Percentiles rank a stretch among this genome's conserved stretches.
Conservation (phyloP, 1,140 invertebrate genomes). For the Physella acuta region DNA sequence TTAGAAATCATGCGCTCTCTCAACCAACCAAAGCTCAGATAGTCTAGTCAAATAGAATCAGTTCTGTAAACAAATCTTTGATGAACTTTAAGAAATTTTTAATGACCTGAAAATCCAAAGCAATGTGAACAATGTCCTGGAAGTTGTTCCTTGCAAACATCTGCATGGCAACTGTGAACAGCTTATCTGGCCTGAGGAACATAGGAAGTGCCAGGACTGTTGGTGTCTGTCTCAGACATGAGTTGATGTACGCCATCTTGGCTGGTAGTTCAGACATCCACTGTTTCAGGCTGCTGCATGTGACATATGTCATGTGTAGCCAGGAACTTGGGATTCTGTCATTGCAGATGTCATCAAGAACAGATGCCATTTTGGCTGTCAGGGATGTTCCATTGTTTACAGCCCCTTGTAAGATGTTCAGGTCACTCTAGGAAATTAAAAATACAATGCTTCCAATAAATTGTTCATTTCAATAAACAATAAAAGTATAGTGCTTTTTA, state of each 20-base stretch:
- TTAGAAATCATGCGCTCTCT: too few relatives aligned
- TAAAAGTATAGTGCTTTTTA: too few relatives aligned
- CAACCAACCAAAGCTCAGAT: too few relatives aligned
- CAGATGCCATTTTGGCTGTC: slow-evolving; percentile 28
- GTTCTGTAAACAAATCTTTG: too few relatives aligned
- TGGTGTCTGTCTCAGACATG: slow-evolving; percentile 30
- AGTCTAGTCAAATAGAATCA: too few relatives aligned
- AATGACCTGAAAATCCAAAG: slow-evolving; percentile 50
- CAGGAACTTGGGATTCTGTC: slow-evolving; percentile 45
- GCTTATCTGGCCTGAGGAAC: slow-evolving; percentile 51
- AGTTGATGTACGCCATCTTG: slow-evolving; percentile 31
- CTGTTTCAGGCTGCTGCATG: slow-evolving; percentile 33
- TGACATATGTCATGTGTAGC: slow-evolving; percentile 40
- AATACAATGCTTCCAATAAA: neutral
- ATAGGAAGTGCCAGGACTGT: slow-evolving; percentile 40
- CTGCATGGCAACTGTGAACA: slow-evolving; percentile 50
- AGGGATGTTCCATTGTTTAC: slow-evolving; percentile 39
- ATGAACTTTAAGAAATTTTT: too few relatives aligned
- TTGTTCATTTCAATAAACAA: too few relatives aligned
- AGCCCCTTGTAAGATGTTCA: slow-evolving; percentile 36
- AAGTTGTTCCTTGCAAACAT: slow-evolving; percentile 49
- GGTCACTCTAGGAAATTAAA: slow-evolving; percentile 32
- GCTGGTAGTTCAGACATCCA: slow-evolving; percentile 42
- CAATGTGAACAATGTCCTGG: slow-evolving; percentile 46
- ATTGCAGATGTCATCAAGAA: slow-evolving; percentile 39